Conservation (phyloP, 2,113 vertebrate genomes). For the Eulemur rufifrons region DNA sequence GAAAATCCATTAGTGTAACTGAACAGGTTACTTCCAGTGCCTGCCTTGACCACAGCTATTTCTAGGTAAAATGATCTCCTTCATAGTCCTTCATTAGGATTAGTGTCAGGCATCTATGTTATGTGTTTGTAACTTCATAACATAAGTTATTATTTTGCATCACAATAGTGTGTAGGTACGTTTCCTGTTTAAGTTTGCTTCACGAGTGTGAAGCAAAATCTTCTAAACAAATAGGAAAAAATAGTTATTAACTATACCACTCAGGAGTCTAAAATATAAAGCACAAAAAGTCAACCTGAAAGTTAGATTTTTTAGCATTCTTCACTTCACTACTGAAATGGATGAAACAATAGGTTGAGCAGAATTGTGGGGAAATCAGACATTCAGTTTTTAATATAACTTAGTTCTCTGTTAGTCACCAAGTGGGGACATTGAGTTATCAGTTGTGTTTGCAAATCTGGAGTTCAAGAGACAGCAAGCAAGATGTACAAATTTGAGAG, state of each 20-base stretch:
- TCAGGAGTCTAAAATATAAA: background rate
- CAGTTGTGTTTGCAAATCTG: background rate
- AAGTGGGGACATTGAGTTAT: background rate
- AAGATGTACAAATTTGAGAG: background rate
- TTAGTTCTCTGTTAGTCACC: background rate
- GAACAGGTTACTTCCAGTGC: background rate
- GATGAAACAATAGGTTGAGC: background rate
- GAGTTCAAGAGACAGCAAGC: background rate
- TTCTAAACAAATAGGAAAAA: background rate
- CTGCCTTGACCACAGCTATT: background rate
- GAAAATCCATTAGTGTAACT: background rate
- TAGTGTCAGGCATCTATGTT: background rate
- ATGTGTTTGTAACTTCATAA: no score
- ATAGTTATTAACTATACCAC: background rate
- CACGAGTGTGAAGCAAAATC: background rate
- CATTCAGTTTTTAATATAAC: background rate
- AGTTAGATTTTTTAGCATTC: background rate
- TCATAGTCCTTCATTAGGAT: background rate
- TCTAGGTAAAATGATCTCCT: background rate
- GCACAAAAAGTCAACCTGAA: background rate
- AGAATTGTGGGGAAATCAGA: background rate
- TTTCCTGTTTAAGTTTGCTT: no score
- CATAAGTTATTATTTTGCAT: no score
- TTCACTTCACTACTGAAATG: background rate
- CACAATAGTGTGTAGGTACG: no score